Conservation (phyloP, 2,113 vertebrate species). For the Nyctibius bracteatus region DNA sequence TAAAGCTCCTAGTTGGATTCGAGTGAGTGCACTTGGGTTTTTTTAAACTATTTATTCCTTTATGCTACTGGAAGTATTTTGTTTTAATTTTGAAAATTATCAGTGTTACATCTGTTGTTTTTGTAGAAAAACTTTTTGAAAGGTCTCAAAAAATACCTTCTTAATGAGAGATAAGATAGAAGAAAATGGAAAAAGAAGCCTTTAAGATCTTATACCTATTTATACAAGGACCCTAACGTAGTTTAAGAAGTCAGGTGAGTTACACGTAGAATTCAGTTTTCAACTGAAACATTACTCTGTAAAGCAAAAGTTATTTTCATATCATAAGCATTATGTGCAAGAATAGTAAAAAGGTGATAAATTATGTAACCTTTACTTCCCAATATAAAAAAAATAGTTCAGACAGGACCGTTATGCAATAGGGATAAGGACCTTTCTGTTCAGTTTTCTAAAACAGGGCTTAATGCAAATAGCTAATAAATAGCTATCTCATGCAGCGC, state of each 20-base stretch:
- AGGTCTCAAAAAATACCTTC: not conserved
- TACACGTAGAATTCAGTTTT: not conserved
- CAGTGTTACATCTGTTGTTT: not conserved
- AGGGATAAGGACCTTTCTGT: not conserved
- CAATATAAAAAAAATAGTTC: not conserved
- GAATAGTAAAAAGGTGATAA: not conserved
- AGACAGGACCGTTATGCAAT: not conserved
- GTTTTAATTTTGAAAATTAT: not conserved
- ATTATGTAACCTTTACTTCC: not conserved
- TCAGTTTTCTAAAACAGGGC: not conserved
- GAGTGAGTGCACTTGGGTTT: not conserved
- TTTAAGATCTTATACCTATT: not conserved
- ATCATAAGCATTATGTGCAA: not conserved
- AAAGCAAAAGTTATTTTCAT: not conserved
- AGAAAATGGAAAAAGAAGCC: not conserved
- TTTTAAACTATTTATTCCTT: not conserved
- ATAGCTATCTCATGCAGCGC: not conserved
- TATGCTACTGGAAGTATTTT: not conserved
- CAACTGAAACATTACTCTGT: not conserved
- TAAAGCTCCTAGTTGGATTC: not conserved
- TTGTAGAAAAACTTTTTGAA: not conserved
- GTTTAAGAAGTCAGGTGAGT: not conserved
- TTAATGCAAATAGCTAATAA: not conserved
- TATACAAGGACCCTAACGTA: not conserved
- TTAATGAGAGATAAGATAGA: not conserved